Base-by-base conservation (phyloP, 2,888 invertebrate genomes). In the Stictocephala bisonia region DNA sequence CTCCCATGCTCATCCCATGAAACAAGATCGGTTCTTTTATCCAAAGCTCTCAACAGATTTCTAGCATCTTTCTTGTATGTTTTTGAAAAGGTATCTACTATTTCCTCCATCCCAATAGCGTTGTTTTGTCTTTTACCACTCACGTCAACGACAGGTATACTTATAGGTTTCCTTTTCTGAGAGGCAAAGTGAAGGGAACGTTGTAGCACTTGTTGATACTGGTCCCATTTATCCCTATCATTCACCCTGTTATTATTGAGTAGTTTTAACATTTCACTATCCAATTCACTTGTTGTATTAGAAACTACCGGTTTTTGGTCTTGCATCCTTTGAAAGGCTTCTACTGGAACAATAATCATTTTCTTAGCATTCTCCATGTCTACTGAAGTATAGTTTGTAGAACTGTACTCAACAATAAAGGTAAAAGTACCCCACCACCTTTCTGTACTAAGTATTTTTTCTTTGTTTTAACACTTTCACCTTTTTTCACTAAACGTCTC, bases 151-250 rank as follows among this genome's bases (percentile, higher is more conserved):
- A 58, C 27, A 24, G 56, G 56, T 13, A 58, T 27, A 1, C 31
- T 2, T 18, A 58, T 15, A 15, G 56, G 56, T 15, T 58, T 58
- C 31, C 56, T 58, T n/a, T 58, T 58, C 31, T 31, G 15, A 58
- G 3, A 3, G 1, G 56, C 2, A 58, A 58, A 58, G n/a, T 58
- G 31, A 31, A 58, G 27, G 27, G 18, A 58, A 6, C 56, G 24
- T 31, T 58, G 56, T 31, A 58, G 31, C n/a, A 58, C 56, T 27
- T 58, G 56, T 29, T 58, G 56, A 31, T 58, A 58, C 31, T 58
- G 56, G 15, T 15, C 27, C 56, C 56, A 58, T 20, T 58, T 58
- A 31, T 58, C 56, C 31, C 31, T 27, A 31, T 58, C 56, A 58
- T 6, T 58, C 15, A 58, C 15, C 3, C 6, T 31, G 27, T 58